phyloP scores from a whole-genome alignment of 1,140 invertebrate species.

The Magallana angulata region DNA sequence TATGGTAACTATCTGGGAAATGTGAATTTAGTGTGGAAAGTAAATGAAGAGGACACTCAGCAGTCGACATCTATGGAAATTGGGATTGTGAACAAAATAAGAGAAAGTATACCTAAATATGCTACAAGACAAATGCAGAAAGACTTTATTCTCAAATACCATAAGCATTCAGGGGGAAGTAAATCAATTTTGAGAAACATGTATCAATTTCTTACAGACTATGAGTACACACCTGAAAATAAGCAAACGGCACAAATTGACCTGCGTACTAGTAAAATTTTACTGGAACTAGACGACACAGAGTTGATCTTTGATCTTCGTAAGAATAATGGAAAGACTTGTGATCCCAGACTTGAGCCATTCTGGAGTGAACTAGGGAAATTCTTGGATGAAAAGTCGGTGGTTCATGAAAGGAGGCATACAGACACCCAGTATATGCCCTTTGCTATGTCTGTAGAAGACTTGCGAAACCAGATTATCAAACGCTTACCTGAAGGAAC shows the following conservation, averaged over 20 bases:
- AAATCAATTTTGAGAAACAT: no score
- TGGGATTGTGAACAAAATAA: neutral
- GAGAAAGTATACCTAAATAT: no score
- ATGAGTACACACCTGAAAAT: no score
- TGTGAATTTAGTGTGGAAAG: constrained; percentile 35
- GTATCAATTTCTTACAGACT: no score
- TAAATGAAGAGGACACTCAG: neutral
- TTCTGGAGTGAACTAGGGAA: constrained; percentile 44
- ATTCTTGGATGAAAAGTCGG: constrained; percentile 41
- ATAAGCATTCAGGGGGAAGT: no score
- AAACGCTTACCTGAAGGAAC: neutral
- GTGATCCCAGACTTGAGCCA: constrained; percentile 35
- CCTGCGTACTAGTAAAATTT: no score
- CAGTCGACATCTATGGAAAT: neutral
- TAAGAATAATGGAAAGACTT: constrained; percentile 26
- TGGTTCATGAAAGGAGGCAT: constrained; percentile 58
- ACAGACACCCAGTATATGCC: constrained; percentile 47
- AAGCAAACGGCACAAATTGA: no score
- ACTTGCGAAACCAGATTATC: constrained; percentile 30
- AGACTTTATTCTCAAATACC: no score
- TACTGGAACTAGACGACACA: no score
- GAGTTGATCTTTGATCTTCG: no score
- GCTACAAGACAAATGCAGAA: no score
- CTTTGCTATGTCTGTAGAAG: constrained; percentile 44
- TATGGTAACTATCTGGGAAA: constrained; percentile 49